Percentiles rank a stretch among this genome's conserved stretches.
Conservation (phyloP, 2,113 vertebrate species). For the Elanus axillaris region DNA sequence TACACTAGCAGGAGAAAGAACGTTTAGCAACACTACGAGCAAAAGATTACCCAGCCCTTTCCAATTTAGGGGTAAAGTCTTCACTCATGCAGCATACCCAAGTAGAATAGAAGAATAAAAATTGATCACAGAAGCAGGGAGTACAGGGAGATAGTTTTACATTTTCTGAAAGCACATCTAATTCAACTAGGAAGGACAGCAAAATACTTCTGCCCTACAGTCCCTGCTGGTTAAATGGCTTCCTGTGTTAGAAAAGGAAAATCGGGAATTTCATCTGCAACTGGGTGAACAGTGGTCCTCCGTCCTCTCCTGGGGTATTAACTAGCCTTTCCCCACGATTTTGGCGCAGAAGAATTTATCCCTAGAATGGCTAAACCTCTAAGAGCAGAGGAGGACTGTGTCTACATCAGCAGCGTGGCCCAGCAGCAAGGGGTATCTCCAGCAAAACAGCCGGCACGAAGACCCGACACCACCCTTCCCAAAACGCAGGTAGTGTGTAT, state of each 20-base stretch:
- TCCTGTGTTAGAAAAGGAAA: neutral
- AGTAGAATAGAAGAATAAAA: neutral
- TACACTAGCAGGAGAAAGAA: neutral
- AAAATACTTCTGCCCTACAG: neutral
- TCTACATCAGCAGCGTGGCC: fast-evolving
- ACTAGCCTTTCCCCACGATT: neutral
- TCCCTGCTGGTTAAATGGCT: neutral
- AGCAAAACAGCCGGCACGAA: neutral
- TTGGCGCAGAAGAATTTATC: neutral
- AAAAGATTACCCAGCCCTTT: neutral
- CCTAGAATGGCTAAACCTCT: neutral
- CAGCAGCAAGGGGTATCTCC: neutral
- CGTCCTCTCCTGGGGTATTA: neutral
- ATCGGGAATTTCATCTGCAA: neutral
- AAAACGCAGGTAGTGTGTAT: neutral
- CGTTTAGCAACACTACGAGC: neutral
- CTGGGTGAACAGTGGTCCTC: neutral
- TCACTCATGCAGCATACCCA: neutral
- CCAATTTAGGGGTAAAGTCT: neutral
- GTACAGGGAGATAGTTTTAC: neutral
- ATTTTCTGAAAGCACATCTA: neutral
- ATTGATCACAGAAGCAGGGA: neutral
- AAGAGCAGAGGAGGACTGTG: neutral
- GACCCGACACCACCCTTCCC: neutral
- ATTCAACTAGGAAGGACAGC: neutral